phyloP scores from a whole-genome alignment of 2,113 vertebrate species.

The Saguinus imperator region DNA sequence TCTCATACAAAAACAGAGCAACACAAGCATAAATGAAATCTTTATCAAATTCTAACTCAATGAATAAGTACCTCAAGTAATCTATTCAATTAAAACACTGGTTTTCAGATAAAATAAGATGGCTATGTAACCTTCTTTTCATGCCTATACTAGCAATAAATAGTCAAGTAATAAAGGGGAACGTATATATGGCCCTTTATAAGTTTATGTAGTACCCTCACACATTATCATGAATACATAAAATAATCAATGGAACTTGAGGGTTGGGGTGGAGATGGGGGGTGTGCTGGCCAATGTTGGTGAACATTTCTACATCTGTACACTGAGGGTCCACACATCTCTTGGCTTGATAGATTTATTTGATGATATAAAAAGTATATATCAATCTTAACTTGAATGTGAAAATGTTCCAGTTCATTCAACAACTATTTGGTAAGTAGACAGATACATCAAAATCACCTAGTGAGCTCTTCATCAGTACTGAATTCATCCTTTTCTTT shows the following conservation, averaged over 20 bases:
- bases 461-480: background rate
- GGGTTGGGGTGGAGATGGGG: background rate
- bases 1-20: background rate
- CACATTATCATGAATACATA: background rate
- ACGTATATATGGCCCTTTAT: background rate
- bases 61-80: background rate
- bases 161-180: background rate
- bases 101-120: conserved; percentile 2
- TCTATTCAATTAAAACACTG: background rate
- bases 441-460: background rate
- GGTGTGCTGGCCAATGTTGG: background rate
- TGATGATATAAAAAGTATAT: background rate
- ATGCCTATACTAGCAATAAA: background rate
- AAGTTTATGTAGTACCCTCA: background rate
- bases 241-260: background rate
- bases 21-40: background rate
- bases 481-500: conserved; percentile 9
- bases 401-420: background rate
- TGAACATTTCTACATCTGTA: background rate
- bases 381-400: background rate
- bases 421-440: background rate
- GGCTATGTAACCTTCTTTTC: background rate
- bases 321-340: background rate
- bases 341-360: background rate
- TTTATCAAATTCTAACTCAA: background rate